These are phyloP conservation scores for Spilarctia lutea DNA, from an alignment of 2,888 invertebrate genomes.

Conservation along the genomic window DNA sequence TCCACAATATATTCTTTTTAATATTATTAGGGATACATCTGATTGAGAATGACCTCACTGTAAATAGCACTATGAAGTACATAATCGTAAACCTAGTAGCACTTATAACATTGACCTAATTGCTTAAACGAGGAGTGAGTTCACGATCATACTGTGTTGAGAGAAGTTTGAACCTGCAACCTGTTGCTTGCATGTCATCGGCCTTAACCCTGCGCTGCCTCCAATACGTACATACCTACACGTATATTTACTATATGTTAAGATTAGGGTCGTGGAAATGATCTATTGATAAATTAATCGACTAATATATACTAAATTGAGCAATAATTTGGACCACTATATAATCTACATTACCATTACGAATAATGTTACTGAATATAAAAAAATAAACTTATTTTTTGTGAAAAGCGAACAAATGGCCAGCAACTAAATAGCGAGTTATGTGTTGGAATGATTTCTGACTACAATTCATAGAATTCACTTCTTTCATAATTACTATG, in stretches of 20 bases:
- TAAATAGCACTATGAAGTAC: not conserved
- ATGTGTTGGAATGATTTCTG: not conserved
- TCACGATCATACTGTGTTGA: not conserved
- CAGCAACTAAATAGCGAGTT: not conserved
- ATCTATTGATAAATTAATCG: not conserved
- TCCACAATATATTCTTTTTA: too few relatives aligned
- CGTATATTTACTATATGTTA: not conserved
- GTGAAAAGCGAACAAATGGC: not conserved
- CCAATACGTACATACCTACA: not conserved
- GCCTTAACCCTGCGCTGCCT: not conserved
- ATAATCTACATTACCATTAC: not conserved
- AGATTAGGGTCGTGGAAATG: not conserved
- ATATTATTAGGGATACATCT: too few relatives aligned
- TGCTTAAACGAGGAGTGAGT: not conserved
- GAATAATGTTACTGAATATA: too few relatives aligned
- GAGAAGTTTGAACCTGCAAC: not conserved
- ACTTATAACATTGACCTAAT: not conserved
- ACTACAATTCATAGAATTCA: not conserved
- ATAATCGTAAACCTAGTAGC: not conserved
- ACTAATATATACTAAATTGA: not conserved
- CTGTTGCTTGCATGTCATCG: slow-evolving; percentile 1
- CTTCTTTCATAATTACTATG: not conserved
- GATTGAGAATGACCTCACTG: too few relatives aligned
- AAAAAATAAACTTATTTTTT: not conserved
- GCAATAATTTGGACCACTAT: not conserved